Percentiles rank a stretch among this genome's conserved stretches.
These are phyloP conservation scores for Pao palembangensis DNA, from an alignment of 2,113 vertebrate species.

Conservation along the genomic window DNA sequence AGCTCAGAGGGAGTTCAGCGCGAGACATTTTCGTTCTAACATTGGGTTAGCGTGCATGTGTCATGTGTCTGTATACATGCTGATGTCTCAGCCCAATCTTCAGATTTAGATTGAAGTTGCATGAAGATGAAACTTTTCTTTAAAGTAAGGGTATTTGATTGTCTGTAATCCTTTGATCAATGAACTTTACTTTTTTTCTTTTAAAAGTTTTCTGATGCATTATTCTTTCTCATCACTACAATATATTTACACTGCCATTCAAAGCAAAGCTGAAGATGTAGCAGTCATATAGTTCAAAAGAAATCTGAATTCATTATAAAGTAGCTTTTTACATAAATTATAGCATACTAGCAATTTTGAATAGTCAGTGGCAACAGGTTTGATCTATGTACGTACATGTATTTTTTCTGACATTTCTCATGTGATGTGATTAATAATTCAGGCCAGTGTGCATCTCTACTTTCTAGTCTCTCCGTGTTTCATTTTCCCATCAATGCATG, in stretches of 20 bases:
- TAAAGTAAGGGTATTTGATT: background rate
- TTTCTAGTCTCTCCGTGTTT: constrained; percentile 1
- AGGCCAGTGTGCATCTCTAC: constrained; percentile 17
- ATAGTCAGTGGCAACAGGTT: no score
- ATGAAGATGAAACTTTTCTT: background rate
- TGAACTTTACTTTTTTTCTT: background rate
- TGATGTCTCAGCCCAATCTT: background rate
- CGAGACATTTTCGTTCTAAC: no score
- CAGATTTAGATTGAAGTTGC: background rate
- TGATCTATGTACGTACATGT: background rate
- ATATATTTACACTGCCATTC: background rate
- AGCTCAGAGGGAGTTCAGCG: no score
- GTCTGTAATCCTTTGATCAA: background rate
- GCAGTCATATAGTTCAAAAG: no score
- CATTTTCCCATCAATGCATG: constrained; percentile 8
- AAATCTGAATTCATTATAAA: no score
- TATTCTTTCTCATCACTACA: background rate
- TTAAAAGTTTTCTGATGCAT: background rate
- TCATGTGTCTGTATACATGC: no score
- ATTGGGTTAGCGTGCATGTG: no score
- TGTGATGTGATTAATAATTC: constrained; percentile 30
- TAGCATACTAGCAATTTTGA: no score
- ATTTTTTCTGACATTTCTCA: constrained; percentile 57
- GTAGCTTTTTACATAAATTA: no score
- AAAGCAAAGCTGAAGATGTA: background rate